Conservation (phyloP, 1,140 invertebrate species). For the Polypedilum vanderplanki region DNA sequence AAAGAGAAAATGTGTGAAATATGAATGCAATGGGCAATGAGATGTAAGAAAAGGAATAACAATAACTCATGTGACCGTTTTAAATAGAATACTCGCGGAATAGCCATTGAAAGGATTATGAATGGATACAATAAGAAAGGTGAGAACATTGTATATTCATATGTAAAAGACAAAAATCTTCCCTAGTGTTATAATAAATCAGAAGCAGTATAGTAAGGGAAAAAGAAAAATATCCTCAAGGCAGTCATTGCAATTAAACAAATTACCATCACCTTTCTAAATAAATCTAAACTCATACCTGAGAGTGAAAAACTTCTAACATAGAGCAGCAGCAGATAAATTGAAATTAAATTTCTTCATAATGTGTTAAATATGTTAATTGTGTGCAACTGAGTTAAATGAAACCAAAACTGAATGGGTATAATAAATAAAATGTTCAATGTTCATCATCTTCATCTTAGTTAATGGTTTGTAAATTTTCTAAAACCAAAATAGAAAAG, state of each 20-base stretch:
- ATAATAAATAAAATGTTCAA: constrained; percentile 24
- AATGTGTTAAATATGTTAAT: constrained; percentile 28
- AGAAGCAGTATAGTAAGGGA: too few relatives aligned
- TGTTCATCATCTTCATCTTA: constrained; percentile 19
- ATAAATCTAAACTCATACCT: neutral
- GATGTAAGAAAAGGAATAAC: too few relatives aligned
- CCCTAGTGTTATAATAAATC: too few relatives aligned
- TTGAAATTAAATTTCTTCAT: constrained; percentile 27
- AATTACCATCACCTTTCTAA: constrained; percentile 9
- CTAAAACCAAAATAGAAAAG: neutral
- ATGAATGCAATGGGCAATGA: too few relatives aligned
- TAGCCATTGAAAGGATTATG: neutral
- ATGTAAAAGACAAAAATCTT: too few relatives aligned
- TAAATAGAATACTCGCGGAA: too few relatives aligned
- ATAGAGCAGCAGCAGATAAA: neutral
- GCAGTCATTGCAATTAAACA: constrained; percentile 23
- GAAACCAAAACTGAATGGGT: neutral
- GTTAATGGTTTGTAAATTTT: constrained; percentile 23
- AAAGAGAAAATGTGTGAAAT: too few relatives aligned
- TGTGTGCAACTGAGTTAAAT: neutral
- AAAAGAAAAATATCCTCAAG: neutral
- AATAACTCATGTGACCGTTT: too few relatives aligned
- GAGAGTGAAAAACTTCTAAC: neutral
- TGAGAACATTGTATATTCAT: too few relatives aligned
- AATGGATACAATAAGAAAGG: neutral